Evolutionary conservation across 2,113 vertebrate genomes (phyloP), one percentile per base, ranked within the genome.

Genomic region (Mohoua ochrocephala): DNA sequence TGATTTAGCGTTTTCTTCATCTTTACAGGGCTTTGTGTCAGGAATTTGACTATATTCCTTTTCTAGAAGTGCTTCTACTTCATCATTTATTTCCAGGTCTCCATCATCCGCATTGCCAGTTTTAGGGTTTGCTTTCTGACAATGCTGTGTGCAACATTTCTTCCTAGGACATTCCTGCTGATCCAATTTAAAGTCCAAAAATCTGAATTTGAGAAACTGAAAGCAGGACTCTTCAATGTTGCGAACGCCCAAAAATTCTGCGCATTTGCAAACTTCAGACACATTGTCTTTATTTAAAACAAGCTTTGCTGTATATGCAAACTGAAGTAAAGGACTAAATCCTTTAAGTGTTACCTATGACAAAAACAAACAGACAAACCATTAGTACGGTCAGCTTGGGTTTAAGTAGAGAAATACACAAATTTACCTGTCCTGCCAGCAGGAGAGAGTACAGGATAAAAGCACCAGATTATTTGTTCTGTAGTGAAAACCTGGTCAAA

Each of bases 261-360:
- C 99, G 84, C 99, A 99, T 84, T 97, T 98, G 96, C 98, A 98
- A 67, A 99, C 98, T 89, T 99, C 99, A 11, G 98, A 98, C 79
- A 99, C 99, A 96, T 99, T 99, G 93, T 99, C 99, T 98, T 99
- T 99, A 96, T 98, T 99, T 97, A 99, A 98, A 93, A 98, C 97
- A 76, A 99, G 98, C 85, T 99, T 99, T 59, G 99, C 99, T 56
- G 99, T 99, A 95, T 99, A 99, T 73, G 99, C 99, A 97, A 99
- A 99, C 73, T 99, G 98, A 88, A 99, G 98, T 93, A 99, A 97
- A 84, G 99, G 99, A 92, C 98, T 98, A 95, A 99, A 99, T 82
- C 99, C 99, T 92, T 99, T 99, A 86, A 98, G 98, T 9, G 99
- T 99, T 78, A 99, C 99, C 99, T 99, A 87, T 56, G 69, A 31